Evolutionary conservation across 2,888 invertebrate species (phyloP).

Genomic region (Platycheirus albimanus): DNA sequence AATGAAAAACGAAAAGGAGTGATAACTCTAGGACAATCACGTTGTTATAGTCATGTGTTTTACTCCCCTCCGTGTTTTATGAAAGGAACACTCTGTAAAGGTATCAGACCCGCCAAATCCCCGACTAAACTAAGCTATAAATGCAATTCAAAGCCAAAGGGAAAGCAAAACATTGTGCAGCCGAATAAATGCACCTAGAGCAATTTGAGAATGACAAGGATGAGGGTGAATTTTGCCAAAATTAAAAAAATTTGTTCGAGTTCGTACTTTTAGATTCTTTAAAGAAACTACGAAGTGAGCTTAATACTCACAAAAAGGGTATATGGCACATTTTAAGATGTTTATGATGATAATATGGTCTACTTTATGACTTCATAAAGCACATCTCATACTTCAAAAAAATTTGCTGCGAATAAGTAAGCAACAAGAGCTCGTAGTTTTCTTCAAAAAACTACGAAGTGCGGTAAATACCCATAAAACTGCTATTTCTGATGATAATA

Average conservation of each 20-base stretch:
- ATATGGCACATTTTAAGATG: no score
- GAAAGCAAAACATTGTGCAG: neutral
- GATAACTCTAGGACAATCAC: slow-evolving; percentile 42
- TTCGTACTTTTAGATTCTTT: no score
- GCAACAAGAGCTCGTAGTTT: no score
- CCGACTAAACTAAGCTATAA: slow-evolving; percentile 1
- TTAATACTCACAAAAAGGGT: no score
- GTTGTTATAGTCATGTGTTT: slow-evolving; percentile 39
- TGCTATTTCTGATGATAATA: no score
- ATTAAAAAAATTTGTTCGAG: neutral
- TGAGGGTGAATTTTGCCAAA: slow-evolving; percentile 7
- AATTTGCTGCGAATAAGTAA: no score
- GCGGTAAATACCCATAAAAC: no score
- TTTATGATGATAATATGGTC: no score
- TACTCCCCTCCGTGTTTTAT: neutral
- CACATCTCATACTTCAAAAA: no score
- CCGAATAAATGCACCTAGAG: neutral
- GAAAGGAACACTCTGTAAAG: slow-evolving; percentile 1
- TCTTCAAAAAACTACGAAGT: no score
- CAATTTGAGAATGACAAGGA: neutral
- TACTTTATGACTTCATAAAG: no score
- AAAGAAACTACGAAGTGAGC: no score
- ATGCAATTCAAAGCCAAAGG: slow-evolving; percentile 7
- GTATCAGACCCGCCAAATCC: slow-evolving; percentile 11
- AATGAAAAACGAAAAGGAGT: slow-evolving; percentile 21